Conservation (phyloP, 1,140 invertebrate genomes). For the Zaprionus capensis region DNA sequence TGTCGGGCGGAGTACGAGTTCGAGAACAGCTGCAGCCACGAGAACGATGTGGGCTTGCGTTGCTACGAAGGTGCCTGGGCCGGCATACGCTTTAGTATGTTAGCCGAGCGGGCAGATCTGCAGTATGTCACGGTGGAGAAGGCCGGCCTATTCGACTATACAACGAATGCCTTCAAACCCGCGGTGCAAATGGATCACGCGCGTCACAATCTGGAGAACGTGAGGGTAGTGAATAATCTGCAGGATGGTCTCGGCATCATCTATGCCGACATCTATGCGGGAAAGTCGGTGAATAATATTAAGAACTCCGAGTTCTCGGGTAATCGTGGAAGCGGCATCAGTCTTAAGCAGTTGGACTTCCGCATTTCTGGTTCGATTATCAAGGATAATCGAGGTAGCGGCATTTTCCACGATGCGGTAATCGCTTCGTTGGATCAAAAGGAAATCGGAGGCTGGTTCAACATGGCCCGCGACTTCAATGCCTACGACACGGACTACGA, state of each 20-base stretch:
- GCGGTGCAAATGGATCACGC: conserved; percentile 98
- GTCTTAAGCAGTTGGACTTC: conserved; percentile 94
- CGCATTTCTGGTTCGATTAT: conserved; percentile 90
- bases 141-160: conserved; percentile 97
- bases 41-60: conserved; percentile 93
- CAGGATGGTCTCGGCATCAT: conserved; percentile 95
- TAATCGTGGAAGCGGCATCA: conserved; percentile 95
- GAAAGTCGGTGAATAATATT: conserved; percentile 93
- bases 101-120: conserved; percentile 94
- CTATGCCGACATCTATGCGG: conserved; percentile 94
- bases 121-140: conserved; percentile 95
- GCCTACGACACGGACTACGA: conserved; percentile 88
- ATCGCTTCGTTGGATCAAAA: conserved; percentile 93
- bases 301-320: conserved; percentile 94
- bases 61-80: conserved; percentile 97
- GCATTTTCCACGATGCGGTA: conserved; percentile 96
- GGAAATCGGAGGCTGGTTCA: conserved; percentile 97
- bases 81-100: conserved; percentile 94
- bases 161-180: conserved; percentile 94
- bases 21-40: conserved; percentile 95
- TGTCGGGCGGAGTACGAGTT: conserved; percentile 94
- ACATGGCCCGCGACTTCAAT: conserved; percentile 87
- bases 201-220: conserved; percentile 94
- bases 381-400: conserved; percentile 93
- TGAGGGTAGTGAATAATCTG: conserved; percentile 91